Base-by-base conservation (phyloP, 2,888 invertebrate species). In the Drosophila neotestacea region DNA sequence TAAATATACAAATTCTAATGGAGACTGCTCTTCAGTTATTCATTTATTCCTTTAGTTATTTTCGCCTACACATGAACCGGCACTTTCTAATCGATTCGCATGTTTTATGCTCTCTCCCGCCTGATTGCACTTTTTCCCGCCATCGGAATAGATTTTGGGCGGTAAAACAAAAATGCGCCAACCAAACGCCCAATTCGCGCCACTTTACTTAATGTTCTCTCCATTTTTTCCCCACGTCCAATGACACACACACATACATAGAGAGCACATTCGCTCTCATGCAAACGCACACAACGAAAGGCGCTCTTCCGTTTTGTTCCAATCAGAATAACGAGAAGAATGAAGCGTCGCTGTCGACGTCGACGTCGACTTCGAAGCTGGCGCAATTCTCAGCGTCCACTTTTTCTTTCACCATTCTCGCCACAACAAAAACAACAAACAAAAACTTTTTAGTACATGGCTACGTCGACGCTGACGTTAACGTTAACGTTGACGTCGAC, bases 121-220 rank as follows among this genome's bases (percentile, higher is more conserved):
- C 68, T 62, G 80, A 84, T 86, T 88, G 88, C 84, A 88, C 75
- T 83, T 86, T 73, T 80, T 88, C 84, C 73, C 84, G 84, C 84
- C 84, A 88, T 76, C 70, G 55, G 71, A 58, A 85, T 81, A 78
- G 84, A 86, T 83, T 88, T 84, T 84, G 87, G 84, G 84, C 89
- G 88, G 83, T 83, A 88, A 84, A 83, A 77, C 79, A 71, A 82
- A 88, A 84, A 75, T 84, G 85, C 89, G 87, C 80, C 80, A 87
- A 85, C 82, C 58, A 81, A 89, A 87, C 77, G 85, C 77, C 87
- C 84, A 84, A 85, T 85, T 87, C 89, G 85, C 85, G 89, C 87
- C 89, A 87, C 79, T 87, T 86, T 85, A 65, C 48, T 16, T 62
- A 72, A 59, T 77, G 54, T 71, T 61, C 70, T 78, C 67, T 78